Conservation (phyloP, 2,797 vertebrate species). For the Cyclopterus lumpus region DNA sequence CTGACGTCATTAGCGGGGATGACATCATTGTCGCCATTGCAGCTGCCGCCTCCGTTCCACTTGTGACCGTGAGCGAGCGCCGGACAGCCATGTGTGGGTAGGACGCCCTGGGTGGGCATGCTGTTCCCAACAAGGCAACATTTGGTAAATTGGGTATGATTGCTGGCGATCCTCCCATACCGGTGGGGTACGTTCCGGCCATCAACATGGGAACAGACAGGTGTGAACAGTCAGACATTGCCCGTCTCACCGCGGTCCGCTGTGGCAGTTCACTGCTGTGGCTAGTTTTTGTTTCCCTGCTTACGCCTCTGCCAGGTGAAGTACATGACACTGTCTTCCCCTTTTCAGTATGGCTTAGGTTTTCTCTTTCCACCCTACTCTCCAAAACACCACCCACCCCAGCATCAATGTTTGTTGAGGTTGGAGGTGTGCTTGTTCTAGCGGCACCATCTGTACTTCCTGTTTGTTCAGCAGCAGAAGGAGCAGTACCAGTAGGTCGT, state of each 20-base stretch:
- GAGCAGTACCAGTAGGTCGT: neutral
- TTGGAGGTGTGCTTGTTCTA: slow-evolving; percentile 10
- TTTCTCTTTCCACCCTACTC: slow-evolving; percentile 11
- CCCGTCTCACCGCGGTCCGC: slow-evolving; percentile 87
- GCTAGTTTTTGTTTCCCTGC: slow-evolving; percentile 46
- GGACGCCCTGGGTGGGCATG: slow-evolving; percentile 49
- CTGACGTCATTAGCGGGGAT: slow-evolving; percentile 54
- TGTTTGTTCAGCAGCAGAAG: slow-evolving; percentile 11
- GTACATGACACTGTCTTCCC: neutral
- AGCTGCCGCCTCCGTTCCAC: slow-evolving; percentile 71
- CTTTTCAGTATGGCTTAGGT: slow-evolving; percentile 38
- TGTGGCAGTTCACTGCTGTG: slow-evolving; percentile 76
- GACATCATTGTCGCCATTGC: slow-evolving; percentile 62
- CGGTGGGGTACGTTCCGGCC: slow-evolving; percentile 82
- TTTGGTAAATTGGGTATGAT: slow-evolving; percentile 39
- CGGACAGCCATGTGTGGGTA: slow-evolving; percentile 80
- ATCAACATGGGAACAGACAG: slow-evolving; percentile 88
- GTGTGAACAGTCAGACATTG: slow-evolving; percentile 94
- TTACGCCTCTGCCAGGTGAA: neutral
- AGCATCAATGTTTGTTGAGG: slow-evolving; percentile 4
- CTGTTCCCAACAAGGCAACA: slow-evolving; percentile 50
- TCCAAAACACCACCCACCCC: neutral
- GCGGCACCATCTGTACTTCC: slow-evolving; percentile 17
- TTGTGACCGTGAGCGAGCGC: slow-evolving; percentile 88
- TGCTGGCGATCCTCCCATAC: slow-evolving; percentile 33